These are phyloP conservation scores for Mizuhopecten yessoensis DNA, from an alignment of 1,140 invertebrate species.

Conservation along the genomic window DNA sequence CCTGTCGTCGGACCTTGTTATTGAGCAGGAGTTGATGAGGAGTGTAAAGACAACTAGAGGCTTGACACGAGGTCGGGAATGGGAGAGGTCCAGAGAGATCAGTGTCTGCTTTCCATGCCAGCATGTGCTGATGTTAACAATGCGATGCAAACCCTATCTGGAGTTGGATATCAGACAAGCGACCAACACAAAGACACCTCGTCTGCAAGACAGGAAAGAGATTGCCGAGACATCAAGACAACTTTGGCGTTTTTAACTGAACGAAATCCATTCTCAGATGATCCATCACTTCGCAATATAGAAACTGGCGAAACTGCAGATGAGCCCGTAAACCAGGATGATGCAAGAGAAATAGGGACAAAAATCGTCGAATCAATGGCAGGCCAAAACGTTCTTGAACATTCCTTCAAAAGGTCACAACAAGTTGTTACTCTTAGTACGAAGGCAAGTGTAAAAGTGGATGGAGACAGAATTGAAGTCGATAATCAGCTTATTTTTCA, in stretches of 20 bases:
- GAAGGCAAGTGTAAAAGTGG: not conserved
- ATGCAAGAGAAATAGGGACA: not conserved
- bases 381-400: not conserved
- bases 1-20: conserved; percentile 75
- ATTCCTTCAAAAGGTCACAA: conserved; percentile 1
- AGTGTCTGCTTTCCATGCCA: conserved; percentile 28
- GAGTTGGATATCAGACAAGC: too few relatives aligned
- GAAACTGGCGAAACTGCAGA: not conserved
- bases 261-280: not conserved
- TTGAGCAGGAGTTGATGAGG: conserved; percentile 68
- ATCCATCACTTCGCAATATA: not conserved
- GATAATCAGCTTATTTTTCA: conserved; percentile 67
- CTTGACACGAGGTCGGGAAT: conserved; percentile 30
- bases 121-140: not conserved
- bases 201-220: not conserved
- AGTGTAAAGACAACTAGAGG: conserved; percentile 44
- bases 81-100: not conserved
- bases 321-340: not conserved
- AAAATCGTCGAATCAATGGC: not conserved
- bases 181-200: too few relatives aligned
- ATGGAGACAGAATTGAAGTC: conserved; percentile 38
- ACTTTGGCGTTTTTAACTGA: not conserved
- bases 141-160: not conserved
- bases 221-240: not conserved
- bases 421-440: conserved; percentile 36